Evolutionary conservation across 2,113 vertebrate species (phyloP).

Genomic region (Meles meles): DNA sequence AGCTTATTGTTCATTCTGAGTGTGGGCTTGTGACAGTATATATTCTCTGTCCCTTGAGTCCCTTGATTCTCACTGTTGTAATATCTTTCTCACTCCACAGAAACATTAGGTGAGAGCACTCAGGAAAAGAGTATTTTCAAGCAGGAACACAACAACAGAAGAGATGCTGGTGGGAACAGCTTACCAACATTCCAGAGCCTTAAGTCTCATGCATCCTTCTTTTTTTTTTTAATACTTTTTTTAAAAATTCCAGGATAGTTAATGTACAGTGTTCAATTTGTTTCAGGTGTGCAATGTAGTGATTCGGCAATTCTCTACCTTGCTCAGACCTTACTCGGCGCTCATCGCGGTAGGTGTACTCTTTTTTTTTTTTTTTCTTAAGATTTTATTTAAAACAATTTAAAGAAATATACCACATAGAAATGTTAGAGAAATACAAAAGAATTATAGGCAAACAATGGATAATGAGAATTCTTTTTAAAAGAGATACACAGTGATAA

Average conservation of each 20-base stretch:
- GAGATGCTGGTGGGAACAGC: not conserved
- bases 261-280: not conserved
- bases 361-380: not conserved
- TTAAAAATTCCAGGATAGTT: not conserved
- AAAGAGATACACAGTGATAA: not conserved
- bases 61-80: not conserved
- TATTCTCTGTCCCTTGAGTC: not conserved
- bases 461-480: constrained; percentile 24
- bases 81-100: not conserved
- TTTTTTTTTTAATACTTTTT: not conserved
- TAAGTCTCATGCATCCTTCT: not conserved
- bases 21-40: not conserved
- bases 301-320: not conserved
- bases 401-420: constrained; percentile 12
- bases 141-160: not conserved
- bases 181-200: not conserved
- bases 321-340: not conserved
- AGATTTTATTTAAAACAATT: constrained; percentile 54
- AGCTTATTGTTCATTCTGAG: not conserved
- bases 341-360: not conserved
- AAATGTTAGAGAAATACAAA: constrained; percentile 45
- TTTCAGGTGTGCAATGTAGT: not conserved
- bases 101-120: not conserved
- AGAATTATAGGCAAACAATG: not conserved
- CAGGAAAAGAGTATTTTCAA: not conserved